Evolutionary conservation across 1,140 invertebrate species (phyloP), one percentile per base, ranked within the genome.

Genomic region (Trinorchestia longiramus): DNA sequence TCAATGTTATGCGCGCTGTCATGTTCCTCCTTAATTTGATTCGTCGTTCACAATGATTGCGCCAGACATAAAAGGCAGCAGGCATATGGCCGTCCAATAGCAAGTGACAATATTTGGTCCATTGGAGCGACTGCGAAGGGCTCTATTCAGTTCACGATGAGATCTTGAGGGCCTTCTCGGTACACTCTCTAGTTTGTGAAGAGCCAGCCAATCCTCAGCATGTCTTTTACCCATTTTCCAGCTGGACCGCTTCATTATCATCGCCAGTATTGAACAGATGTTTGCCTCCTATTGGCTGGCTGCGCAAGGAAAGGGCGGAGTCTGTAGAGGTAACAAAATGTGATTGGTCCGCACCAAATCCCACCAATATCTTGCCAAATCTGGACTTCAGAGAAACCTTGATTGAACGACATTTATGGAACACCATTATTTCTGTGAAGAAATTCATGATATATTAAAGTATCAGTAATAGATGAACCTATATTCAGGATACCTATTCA

Each of bases 171-270:
- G 92, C 44, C 43, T 94, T n/a, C 41, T 94, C 92, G 92, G 92
- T 94, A 94, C 44, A 94, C 92, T 94, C 92, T 44, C 92, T 94
- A 94, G 92, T 94, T 94, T 94, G 92, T 94, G 92, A 94, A 94
- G 92, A 94, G 92, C 92, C 92, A 94, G 92, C 92, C 92, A 94
- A 94, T 94, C 92, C 92, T 94, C 43, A 43, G 92, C 92, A 44
- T 94, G 92, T 94, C 92, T 94, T 94, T 94, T 94, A 94, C 92
- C 92, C 92, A 94, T 94, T 94, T 94, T 94, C 92, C 44, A 94
- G 92, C 92, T 94, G 92, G 92, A 94, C 92, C 92, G 92, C 92
- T 94, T 94, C 92, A 94, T 94, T 94, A 94, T 94, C 92, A 94
- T 94, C 92, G 40, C 41, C 36, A 94, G 92, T 94, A 94, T 94